Percentiles rank a stretch among this genome's conserved stretches.
phyloP scores from a whole-genome alignment of 2,113 vertebrate species.

The Tenrec ecaudatus region DNA sequence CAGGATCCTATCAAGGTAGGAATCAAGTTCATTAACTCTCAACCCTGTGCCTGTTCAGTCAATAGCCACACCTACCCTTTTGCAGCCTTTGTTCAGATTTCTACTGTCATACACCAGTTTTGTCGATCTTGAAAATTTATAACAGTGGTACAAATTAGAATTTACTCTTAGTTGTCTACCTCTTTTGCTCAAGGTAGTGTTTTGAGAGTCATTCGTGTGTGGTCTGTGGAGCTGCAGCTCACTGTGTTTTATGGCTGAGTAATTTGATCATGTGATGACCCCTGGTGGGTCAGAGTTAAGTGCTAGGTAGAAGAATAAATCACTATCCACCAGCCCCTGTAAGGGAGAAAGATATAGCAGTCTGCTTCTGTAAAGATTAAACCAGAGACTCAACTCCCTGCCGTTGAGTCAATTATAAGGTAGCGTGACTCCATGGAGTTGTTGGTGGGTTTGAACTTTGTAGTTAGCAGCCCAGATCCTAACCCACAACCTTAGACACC shows the following conservation, averaged over 20 bases:
- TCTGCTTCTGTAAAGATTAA: not conserved
- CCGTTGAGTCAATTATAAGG: too few species aligned
- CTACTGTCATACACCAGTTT: not conserved
- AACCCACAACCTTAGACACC: not conserved
- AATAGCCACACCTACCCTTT: not conserved
- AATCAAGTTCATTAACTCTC: not conserved
- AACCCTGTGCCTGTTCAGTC: not conserved
- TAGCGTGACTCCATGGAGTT: too few species aligned
- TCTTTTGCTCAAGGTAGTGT: not conserved
- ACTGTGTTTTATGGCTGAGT: not conserved
- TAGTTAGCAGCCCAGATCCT: too few species aligned
- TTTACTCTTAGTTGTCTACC: not conserved
- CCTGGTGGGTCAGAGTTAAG: not conserved
- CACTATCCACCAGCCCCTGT: not conserved
- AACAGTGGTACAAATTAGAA: not conserved
- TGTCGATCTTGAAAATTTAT: not conserved
- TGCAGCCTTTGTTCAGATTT: not conserved
- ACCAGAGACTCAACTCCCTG: too few species aligned
- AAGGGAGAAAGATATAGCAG: not conserved
- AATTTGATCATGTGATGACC: not conserved
- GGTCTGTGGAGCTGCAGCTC: not conserved
- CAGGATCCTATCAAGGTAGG: not conserved
- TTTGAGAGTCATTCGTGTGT: not conserved
- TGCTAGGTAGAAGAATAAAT: not conserved
- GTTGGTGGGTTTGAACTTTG: too few species aligned